Evolutionary conservation across 2,113 vertebrate species (phyloP), one percentile per base, ranked within the genome.

Genomic region (Anhinga anhinga): DNA sequence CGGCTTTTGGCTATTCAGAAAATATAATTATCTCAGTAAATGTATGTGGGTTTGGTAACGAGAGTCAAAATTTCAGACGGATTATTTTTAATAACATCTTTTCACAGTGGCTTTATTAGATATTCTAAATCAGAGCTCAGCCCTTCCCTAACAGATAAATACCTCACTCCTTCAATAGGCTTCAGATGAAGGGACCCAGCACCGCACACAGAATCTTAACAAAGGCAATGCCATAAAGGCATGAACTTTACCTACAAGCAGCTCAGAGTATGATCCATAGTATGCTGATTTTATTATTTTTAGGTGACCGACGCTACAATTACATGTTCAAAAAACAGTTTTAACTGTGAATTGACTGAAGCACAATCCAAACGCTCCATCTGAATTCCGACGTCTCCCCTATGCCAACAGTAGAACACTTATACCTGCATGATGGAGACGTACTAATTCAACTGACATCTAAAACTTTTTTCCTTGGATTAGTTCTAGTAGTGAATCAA

Each of bases 71-170:
- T 79, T 95, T 92, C 69, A 91, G 65, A 82, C 4, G 34, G 78
- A 90, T 95, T 93, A 86, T 65, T 97, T 96, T 96, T 92, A 94
- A 71, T 93, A 96, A 78, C 52, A 45, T 84, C 38, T 94, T 94
- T 94, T 93, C 61, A 84, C 29, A 40, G 79, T 47, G 18, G 66
- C 22, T 86, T 82, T 95, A 45, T 91, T 82, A 71, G 25, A 44
- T 74, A 63, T 50, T 96, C 59, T 93, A 80, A 74, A 86, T 77
- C 65, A 88, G 55, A 86, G 42, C 58, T 84, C 36, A 52, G 20
- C 13, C 36, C 38, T 90, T 90, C 80, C 49, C 74, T 44, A 88
- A n/a, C 0, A 91, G 58, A 82, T 79, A 83, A 82, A 85, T 42
- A 78, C 36, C 17, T 90, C 61, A 21, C 36, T 72, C 36, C 74